phyloP scores from a whole-genome alignment of 2,888 invertebrate species.

The Conchocele bisecta region DNA sequence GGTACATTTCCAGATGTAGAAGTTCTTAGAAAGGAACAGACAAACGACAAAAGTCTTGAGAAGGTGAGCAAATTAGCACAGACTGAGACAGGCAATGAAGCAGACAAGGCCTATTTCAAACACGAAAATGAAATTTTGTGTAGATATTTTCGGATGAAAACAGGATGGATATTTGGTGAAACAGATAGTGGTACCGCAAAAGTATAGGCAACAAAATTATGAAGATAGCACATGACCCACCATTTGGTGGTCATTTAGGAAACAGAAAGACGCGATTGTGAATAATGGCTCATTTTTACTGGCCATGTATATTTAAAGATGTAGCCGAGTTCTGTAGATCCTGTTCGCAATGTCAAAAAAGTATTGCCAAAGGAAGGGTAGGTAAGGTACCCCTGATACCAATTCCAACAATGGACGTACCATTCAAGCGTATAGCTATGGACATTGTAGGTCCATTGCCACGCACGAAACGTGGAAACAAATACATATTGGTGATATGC shows the following conservation, averaged over 20 bases:
- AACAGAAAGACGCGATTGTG: background rate
- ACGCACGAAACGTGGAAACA: background rate
- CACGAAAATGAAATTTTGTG: background rate
- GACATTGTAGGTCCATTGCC: slow-evolving; percentile 4
- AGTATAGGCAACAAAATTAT: background rate
- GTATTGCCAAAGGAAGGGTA: slow-evolving; percentile 3
- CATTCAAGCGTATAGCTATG: slow-evolving; percentile 1
- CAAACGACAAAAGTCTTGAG: background rate
- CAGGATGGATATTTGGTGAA: background rate
- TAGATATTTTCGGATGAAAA: background rate
- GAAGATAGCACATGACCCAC: slow-evolving; percentile 1
- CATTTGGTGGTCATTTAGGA: background rate
- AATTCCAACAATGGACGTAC: slow-evolving; percentile 7
- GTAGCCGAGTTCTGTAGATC: background rate
- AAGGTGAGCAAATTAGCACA: slow-evolving; percentile 1
- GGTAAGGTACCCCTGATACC: background rate
- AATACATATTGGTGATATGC: slow-evolving; percentile 1
- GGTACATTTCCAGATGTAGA: background rate
- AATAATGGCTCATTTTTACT: slow-evolving; percentile 11
- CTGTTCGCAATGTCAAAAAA: background rate
- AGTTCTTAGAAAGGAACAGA: background rate
- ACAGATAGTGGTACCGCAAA: background rate
- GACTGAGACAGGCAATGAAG: background rate
- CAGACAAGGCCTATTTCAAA: background rate
- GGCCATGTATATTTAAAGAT: slow-evolving; percentile 11